A percentile compares a stretch with the other conserved stretches of the same genome.
phyloP scores from a whole-genome alignment of 1,140 invertebrate species.

The Streblospio benedicti region DNA sequence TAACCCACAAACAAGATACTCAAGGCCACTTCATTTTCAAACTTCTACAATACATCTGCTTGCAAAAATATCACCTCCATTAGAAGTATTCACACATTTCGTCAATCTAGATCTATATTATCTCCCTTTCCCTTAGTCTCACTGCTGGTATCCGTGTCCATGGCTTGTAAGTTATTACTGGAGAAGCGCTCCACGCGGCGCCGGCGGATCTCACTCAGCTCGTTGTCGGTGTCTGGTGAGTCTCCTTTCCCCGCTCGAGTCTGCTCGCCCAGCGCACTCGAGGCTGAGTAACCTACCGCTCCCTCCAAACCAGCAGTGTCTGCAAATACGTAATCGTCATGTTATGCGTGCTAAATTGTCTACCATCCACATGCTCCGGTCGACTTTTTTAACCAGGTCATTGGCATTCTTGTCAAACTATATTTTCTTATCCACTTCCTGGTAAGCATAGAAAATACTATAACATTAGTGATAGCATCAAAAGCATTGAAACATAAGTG shows the following conservation, averaged over 20 bases:
- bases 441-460: not conserved
- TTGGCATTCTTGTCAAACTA: not conserved
- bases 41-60: too few relatives aligned
- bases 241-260: not conserved
- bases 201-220: slow-evolving; percentile 20
- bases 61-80: too few relatives aligned
- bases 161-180: not conserved
- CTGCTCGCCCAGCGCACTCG: slow-evolving; percentile 1
- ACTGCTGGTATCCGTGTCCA: not conserved
- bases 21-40: too few relatives aligned
- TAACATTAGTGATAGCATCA: not conserved
- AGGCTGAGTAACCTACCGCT: slow-evolving; percentile 28
- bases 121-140: too few relatives aligned
- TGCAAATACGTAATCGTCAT: not conserved
- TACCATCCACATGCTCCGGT: not conserved
- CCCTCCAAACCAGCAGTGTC: slow-evolving; percentile 23
- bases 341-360: not conserved
- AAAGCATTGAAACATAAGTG: not conserved
- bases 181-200: slow-evolving; percentile 22
- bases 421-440: not conserved
- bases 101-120: too few relatives aligned
- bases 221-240: slow-evolving; percentile 7
- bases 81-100: too few relatives aligned
- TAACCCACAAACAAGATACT: too few relatives aligned
- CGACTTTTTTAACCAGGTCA: too few relatives aligned